These are phyloP conservation scores for Hydrolagus colliei DNA, from an alignment of 2,797 vertebrate species.

Conservation along the genomic window DNA sequence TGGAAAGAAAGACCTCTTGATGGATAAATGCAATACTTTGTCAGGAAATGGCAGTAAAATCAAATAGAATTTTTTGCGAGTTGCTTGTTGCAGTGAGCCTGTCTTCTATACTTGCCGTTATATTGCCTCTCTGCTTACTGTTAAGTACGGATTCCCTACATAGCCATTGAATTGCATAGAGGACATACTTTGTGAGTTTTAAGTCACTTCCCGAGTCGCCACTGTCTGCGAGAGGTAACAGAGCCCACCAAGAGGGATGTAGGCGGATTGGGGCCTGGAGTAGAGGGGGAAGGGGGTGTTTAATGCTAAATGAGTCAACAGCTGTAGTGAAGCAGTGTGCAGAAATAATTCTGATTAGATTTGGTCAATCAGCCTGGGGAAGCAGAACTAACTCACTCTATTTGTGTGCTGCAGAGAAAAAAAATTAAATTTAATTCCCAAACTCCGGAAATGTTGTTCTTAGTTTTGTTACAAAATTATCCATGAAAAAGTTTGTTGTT, in stretches of 20 bases:
- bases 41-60: background rate
- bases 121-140: constrained; percentile 48
- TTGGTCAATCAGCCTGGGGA: constrained; percentile 66
- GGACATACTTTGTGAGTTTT: constrained; percentile 56
- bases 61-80: background rate
- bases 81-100: background rate
- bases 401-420: background rate
- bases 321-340: constrained; percentile 75
- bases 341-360: constrained; percentile 82
- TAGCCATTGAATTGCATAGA: constrained; percentile 55
- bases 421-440: background rate
- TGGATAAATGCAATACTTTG: background rate
- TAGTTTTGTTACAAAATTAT: background rate
- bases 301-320: constrained; percentile 53
- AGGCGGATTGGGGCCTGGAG: constrained; percentile 48
- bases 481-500: background rate
- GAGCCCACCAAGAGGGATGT: constrained; percentile 61
- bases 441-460: background rate
- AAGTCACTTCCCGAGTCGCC: constrained; percentile 55
- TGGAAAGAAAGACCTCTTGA: background rate
- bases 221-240: constrained; percentile 44
- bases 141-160: constrained; percentile 54
- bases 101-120: background rate
- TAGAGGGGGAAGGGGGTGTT: constrained; percentile 42
- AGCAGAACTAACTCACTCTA: constrained; percentile 40